Conservation (phyloP, 2,888 invertebrate species). For the Agrilus cyanescens region DNA sequence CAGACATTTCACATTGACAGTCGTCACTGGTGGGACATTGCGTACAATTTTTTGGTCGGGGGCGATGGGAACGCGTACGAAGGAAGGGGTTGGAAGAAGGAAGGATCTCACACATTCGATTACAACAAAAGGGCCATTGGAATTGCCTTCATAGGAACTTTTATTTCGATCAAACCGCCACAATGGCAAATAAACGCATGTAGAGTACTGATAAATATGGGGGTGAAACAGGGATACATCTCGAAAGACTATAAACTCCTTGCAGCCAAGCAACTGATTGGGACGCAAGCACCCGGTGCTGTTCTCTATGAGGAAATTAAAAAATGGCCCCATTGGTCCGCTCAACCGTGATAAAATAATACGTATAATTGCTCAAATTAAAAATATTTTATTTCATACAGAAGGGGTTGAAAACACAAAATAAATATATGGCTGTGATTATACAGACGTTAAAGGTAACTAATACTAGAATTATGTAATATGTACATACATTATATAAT, state of each 20-base stretch:
- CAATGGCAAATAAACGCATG: conserved; percentile 48
- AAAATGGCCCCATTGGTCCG: conserved; percentile 56
- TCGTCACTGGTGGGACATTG: conserved; percentile 53
- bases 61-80: conserved; percentile 65
- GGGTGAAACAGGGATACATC: conserved; percentile 50
- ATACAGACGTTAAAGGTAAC: too few species aligned
- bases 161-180: conserved; percentile 41
- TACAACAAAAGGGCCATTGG: conserved; percentile 57
- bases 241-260: conserved; percentile 51
- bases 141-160: conserved; percentile 63
- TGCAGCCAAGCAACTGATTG: conserved; percentile 53
- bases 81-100: conserved; percentile 63
- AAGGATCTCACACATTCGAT: conserved; percentile 59
- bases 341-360: conserved; percentile 15
- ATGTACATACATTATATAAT: too few species aligned
- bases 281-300: conserved; percentile 58
- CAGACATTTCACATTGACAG: conserved; percentile 61
- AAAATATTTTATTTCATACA: conserved; percentile 1
- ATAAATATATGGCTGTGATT: too few species aligned
- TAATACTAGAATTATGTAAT: too few species aligned
- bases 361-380: conserved; percentile 1
- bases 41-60: conserved; percentile 67
- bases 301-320: conserved; percentile 50
- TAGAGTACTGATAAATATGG: conserved; percentile 46
- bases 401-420: not conserved